phyloP scores from a whole-genome alignment of 2,113 vertebrate genomes.

The Sphaerodactylus townsendi region DNA sequence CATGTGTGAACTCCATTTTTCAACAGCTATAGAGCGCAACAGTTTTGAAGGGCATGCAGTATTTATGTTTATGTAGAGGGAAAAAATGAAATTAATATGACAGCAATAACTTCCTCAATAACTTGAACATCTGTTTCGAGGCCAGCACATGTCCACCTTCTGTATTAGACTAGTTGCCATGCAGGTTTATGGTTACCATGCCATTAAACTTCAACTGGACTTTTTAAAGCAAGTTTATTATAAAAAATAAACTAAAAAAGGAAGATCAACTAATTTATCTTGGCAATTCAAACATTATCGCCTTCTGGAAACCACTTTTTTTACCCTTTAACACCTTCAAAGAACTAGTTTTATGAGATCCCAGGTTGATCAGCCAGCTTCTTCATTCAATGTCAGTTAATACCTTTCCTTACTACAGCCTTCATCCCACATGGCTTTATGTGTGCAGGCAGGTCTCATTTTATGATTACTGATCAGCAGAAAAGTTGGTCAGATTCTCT shows the following conservation, averaged over 20 bases:
- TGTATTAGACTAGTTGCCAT: neutral
- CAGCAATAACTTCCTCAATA: neutral
- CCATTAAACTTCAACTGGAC: neutral
- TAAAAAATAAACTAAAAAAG: neutral
- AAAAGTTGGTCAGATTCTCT: neutral
- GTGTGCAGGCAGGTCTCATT: too few relatives aligned
- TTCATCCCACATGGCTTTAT: too few relatives aligned
- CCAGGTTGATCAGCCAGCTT: neutral
- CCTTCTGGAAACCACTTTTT: constrained; percentile 39
- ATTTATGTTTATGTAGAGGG: neutral
- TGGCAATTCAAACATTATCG: neutral
- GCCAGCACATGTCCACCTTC: neutral
- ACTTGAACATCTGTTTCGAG: neutral
- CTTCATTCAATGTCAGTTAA: too few relatives aligned
- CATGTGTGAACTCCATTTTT: neutral
- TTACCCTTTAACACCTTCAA: neutral
- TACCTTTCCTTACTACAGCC: too few relatives aligned
- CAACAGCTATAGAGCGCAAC: neutral
- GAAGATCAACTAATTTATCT: neutral
- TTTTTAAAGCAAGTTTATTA: neutral
- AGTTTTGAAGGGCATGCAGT: neutral
- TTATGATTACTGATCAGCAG: too few relatives aligned
- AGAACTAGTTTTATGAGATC: constrained; percentile 22
- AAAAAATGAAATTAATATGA: neutral
- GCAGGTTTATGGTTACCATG: neutral